These are phyloP conservation scores for Mionectes macconnelli DNA, from an alignment of 2,113 vertebrate genomes.

Conservation along the genomic window DNA sequence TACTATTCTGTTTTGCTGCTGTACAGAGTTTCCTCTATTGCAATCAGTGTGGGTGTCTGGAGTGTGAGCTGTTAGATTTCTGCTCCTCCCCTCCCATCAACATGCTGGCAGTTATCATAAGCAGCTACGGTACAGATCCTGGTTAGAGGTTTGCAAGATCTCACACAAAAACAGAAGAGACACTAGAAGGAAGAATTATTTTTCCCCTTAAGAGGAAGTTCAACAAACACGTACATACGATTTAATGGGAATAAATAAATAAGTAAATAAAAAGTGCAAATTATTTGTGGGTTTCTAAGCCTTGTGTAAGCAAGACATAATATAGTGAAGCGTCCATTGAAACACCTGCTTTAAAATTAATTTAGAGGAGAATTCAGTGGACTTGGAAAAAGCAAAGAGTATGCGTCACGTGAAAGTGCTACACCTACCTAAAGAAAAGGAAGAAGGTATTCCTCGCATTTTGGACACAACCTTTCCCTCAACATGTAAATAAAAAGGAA, in stretches of 20 bases:
- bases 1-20: constrained; percentile 45
- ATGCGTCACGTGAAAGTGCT: rapidly evolving
- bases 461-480: background rate
- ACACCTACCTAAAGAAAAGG: background rate
- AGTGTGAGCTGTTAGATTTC: constrained; percentile 25
- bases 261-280: background rate
- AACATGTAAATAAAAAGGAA: background rate
- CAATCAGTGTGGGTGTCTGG: constrained; percentile 44
- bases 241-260: background rate
- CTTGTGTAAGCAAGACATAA: background rate
- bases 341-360: background rate
- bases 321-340: background rate
- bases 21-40: constrained; percentile 23
- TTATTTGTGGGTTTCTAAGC: background rate
- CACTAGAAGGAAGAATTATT: background rate
- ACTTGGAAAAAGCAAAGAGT: background rate
- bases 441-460: background rate
- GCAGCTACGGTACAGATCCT: background rate
- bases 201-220: background rate
- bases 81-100: constrained; percentile 40
- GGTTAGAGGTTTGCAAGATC: background rate
- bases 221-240: background rate
- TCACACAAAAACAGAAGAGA: background rate
- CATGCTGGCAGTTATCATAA: background rate
- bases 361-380: background rate